phyloP scores from a whole-genome alignment of 2,888 invertebrate species.

The Isotomurus palustris region DNA sequence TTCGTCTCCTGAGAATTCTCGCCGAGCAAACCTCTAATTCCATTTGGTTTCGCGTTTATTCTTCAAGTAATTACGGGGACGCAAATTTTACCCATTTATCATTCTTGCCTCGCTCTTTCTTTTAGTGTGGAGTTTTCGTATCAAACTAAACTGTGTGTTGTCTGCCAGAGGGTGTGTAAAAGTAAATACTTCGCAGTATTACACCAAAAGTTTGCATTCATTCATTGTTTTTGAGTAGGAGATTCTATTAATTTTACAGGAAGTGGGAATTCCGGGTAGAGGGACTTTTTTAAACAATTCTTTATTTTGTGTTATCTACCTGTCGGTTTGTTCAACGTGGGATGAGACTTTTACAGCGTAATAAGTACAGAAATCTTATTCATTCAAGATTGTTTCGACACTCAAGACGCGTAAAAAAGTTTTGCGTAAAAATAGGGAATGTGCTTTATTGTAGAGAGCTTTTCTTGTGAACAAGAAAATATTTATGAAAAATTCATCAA shows the following conservation, averaged over 20 bases:
- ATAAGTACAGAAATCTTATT: no score
- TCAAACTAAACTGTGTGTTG: not conserved
- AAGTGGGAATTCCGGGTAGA: no score
- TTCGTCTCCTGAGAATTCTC: constrained; percentile 6
- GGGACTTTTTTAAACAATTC: no score
- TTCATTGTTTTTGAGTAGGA: no score
- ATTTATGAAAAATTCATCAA: constrained; percentile 12
- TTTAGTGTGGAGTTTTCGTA: not conserved
- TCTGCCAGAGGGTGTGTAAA: not conserved
- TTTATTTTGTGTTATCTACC: no score
- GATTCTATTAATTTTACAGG: no score
- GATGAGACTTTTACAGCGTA: no score
- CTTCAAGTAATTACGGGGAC: not conserved
- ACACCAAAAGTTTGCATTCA: no score
- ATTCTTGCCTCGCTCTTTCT: not conserved
- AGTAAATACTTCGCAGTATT: constrained; percentile 1
- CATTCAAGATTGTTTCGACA: no score
- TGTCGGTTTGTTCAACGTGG: no score
- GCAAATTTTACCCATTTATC: constrained; percentile 10
- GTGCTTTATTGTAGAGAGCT: not conserved
- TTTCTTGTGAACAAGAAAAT: no score
- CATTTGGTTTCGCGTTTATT: not conserved
- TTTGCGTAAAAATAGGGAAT: not conserved
- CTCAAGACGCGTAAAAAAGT: no score
- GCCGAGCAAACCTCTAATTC: not conserved